Conservation (phyloP, 35 echinoderm and acorn worm genomes). For the Amphiura filiformis region DNA sequence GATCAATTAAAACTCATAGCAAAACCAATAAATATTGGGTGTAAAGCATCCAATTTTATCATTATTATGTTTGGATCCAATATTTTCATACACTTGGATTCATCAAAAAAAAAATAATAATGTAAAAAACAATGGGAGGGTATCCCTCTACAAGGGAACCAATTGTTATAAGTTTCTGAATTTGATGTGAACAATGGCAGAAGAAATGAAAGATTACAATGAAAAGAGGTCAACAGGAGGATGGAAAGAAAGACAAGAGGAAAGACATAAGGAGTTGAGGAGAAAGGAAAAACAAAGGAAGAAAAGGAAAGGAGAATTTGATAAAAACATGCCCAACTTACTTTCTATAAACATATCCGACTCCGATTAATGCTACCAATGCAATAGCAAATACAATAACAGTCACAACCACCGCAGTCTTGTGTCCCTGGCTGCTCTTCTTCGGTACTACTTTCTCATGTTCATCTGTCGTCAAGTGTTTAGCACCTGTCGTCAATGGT, state of each 20-base stretch:
- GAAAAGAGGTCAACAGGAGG: neutral
- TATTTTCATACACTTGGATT: too few species aligned
- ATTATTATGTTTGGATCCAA: too few species aligned
- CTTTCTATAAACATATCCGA: constrained; percentile 17
- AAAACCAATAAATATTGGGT: too few species aligned
- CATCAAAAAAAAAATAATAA: neutral
- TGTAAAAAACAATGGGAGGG: too few species aligned
- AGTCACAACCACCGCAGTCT: neutral
- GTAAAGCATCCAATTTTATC: too few species aligned
- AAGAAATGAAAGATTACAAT: neutral
- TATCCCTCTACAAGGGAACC: too few species aligned
- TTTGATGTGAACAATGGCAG: neutral
- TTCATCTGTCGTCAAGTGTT: neutral
- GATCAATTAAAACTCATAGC: too few species aligned
- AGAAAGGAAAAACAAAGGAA: too few species aligned
- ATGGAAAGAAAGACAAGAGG: neutral
- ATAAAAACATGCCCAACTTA: too few species aligned
- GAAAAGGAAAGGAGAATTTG: too few species aligned
- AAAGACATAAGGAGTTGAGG: neutral
- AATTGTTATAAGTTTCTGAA: neutral
- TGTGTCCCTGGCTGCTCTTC: neutral
- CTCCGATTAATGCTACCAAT: neutral
- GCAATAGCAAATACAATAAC: neutral
- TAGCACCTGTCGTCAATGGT: neutral
- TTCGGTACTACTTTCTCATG: neutral